These are phyloP conservation scores for Lycocorax pyrrhopterus DNA, from an alignment of 2,113 vertebrate species.

Conservation along the genomic window DNA sequence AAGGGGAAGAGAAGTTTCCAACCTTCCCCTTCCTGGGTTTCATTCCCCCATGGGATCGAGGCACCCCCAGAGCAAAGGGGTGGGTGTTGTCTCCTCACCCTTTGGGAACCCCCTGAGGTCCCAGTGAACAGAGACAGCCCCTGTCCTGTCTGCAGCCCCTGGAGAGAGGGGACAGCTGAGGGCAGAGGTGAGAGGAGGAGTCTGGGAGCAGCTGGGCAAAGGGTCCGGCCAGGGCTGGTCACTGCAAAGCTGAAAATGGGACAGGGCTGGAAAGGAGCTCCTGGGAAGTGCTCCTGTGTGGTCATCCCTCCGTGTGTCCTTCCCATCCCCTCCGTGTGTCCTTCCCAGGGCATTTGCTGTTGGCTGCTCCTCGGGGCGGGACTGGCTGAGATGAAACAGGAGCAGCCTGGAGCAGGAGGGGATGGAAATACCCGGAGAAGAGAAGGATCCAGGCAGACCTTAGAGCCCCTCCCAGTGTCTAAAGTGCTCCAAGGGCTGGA, in stretches of 20 bases:
- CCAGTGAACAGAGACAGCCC: background rate
- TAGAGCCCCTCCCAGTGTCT: background rate
- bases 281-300: rapidly evolving
- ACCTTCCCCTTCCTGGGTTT: background rate
- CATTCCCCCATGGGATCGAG: background rate
- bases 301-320: background rate
- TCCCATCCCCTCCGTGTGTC: background rate
- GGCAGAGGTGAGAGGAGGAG: background rate
- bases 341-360: background rate
- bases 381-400: background rate
- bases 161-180: background rate
- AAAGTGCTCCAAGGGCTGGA: background rate
- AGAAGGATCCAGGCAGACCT: background rate
- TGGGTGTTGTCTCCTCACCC: background rate
- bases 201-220: background rate
- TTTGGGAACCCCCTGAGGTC: background rate
- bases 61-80: background rate
- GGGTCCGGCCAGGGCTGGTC: background rate
- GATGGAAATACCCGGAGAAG: background rate
- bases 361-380: background rate
- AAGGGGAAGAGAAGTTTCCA: background rate
- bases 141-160: background rate
- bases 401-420: background rate
- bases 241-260: background rate
- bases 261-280: background rate